Conservation (phyloP, 92 coral and sea anemone genomes). For the Epizoanthus illoricatus region DNA sequence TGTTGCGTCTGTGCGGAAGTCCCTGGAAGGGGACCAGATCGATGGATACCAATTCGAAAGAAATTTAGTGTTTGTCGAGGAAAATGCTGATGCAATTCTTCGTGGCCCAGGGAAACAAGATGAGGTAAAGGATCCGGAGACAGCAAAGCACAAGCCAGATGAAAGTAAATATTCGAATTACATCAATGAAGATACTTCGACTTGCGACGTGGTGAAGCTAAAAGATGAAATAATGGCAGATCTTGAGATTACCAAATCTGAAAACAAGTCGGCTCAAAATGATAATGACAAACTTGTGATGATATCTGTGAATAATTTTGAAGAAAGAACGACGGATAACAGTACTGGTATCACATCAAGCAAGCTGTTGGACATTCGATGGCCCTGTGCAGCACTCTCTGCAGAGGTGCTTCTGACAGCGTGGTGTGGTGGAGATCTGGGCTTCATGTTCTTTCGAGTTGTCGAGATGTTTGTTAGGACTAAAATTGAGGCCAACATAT, state of each 20-base stretch:
- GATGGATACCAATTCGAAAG: slow-evolving; percentile 67
- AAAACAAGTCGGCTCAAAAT: not conserved
- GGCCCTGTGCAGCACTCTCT: slow-evolving; percentile 14
- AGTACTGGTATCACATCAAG: too few relatives aligned
- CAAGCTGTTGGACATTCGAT: not conserved
- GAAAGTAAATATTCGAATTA: not conserved
- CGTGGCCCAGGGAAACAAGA: not conserved
- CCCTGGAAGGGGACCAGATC: slow-evolving; percentile 77
- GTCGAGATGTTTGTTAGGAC: slow-evolving; percentile 25
- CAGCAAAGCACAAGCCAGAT: not conserved
- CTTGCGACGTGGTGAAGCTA: not conserved
- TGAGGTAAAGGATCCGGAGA: not conserved
- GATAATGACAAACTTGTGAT: not conserved
- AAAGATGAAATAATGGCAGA: slow-evolving; percentile 12
- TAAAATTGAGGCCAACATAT: slow-evolving; percentile 20
- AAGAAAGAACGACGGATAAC: not conserved
- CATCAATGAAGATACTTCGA: not conserved
- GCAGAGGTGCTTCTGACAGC: slow-evolving; percentile 13
- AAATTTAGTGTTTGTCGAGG: slow-evolving; percentile 58
- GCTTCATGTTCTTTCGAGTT: slow-evolving; percentile 1
- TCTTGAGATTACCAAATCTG: not conserved
- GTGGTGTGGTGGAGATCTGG: slow-evolving; percentile 9
- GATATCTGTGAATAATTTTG: not conserved
- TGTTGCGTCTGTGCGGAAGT: slow-evolving; percentile 58
- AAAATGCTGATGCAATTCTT: not conserved